Percentiles rank a stretch among this genome's conserved stretches.
Conservation (phyloP, 1,140 invertebrate genomes). For the Drosophila athabasca region DNA sequence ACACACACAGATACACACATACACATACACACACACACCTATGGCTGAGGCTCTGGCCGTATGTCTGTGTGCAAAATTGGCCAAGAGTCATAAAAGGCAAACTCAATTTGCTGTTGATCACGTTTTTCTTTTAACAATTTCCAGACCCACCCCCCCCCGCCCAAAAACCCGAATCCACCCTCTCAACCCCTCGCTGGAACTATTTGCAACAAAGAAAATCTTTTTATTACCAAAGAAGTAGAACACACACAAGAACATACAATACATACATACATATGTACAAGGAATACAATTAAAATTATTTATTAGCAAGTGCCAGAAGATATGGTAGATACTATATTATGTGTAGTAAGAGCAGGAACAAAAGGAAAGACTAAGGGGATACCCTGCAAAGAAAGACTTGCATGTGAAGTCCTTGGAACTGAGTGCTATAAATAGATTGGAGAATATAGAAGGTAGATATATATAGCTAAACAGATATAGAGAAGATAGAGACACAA, state of each 20-base stretch:
- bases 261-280: slow-evolving; percentile 3
- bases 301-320: slow-evolving; percentile 65
- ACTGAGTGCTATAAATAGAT: too few relatives aligned
- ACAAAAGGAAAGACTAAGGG: too few relatives aligned
- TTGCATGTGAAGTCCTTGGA: too few relatives aligned
- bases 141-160: background rate
- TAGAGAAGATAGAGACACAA: too few relatives aligned
- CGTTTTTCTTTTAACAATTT: slow-evolving; percentile 54
- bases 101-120: slow-evolving; percentile 73
- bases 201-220: slow-evolving; percentile 54
- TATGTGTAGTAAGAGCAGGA: slow-evolving; percentile 18
- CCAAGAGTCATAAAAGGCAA: slow-evolving; percentile 42
- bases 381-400: too few relatives aligned
- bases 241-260: slow-evolving; percentile 47
- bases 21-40: too few relatives aligned
- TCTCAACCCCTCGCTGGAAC: background rate
- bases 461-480: too few relatives aligned
- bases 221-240: slow-evolving; percentile 59
- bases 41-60: too few relatives aligned
- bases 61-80: slow-evolving; percentile 35
- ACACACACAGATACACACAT: slow-evolving; percentile 6
- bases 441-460: too few relatives aligned
- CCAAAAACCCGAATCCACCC: too few relatives aligned
- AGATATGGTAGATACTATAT: slow-evolving; percentile 2
- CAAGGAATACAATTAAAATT: slow-evolving; percentile 78